A percentile compares a stretch with the other conserved stretches of the same genome.
phyloP scores from a whole-genome alignment of 2,888 invertebrate genomes.

The Lysandra bellargus region DNA sequence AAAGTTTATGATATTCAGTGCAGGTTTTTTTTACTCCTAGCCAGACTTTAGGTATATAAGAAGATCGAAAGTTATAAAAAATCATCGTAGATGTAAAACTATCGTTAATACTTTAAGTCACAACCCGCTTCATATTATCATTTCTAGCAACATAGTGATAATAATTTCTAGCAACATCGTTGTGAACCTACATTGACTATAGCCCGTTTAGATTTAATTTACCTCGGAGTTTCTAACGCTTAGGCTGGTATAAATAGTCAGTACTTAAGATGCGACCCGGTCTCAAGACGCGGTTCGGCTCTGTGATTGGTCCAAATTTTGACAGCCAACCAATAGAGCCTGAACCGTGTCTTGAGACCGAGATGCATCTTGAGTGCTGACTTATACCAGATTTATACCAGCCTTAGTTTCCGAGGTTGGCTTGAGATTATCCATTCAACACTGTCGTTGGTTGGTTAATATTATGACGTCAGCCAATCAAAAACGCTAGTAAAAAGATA shows the following conservation, averaged over 20 bases:
- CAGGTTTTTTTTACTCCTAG: neutral
- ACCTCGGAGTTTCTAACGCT: neutral
- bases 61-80: conserved; percentile 7
- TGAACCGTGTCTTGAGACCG: too few relatives aligned
- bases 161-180: neutral
- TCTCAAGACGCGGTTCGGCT: too few relatives aligned
- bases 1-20: neutral
- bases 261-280: too few relatives aligned
- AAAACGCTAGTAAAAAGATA: too few relatives aligned
- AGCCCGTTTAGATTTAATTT: neutral
- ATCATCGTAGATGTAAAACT: conserved; percentile 11
- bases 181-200: conserved; percentile 1
- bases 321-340: too few relatives aligned
- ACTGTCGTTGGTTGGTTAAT: neutral
- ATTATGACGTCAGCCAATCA: too few relatives aligned
- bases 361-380: too few relatives aligned
- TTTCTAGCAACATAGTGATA: neutral
- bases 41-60: neutral
- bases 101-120: conserved; percentile 15
- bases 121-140: conserved; percentile 13
- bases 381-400: too few relatives aligned
- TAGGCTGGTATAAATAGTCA: too few relatives aligned
- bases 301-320: too few relatives aligned
- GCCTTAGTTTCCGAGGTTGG: neutral
- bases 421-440: neutral